phyloP scores from a whole-genome alignment of 2,113 vertebrate genomes.

The Oncorhynchus kisutch region DNA sequence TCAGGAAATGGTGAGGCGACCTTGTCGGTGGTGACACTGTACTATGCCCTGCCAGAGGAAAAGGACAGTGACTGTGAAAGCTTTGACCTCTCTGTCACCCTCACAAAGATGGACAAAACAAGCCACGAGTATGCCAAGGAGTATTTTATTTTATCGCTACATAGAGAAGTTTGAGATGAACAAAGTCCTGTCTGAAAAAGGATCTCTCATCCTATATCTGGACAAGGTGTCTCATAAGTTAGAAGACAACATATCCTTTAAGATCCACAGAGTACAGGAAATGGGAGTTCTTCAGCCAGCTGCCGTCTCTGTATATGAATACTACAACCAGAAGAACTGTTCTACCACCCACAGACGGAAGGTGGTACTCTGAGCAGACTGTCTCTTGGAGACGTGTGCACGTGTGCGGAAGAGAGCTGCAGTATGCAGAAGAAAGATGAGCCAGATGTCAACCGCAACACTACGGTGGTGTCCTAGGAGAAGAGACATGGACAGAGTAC shows the following conservation, averaged over 20 bases:
- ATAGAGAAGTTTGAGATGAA: too few relatives aligned
- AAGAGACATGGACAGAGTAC: conserved; percentile 71
- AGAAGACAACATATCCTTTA: conserved; percentile 68
- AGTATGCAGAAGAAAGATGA: conserved; percentile 64
- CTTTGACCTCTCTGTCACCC: conserved; percentile 64
- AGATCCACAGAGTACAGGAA: conserved; percentile 65
- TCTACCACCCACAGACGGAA: conserved; percentile 70
- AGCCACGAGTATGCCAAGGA: too few relatives aligned
- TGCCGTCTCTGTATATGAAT: conserved; percentile 79
- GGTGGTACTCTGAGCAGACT: conserved; percentile 59
- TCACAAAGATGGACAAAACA: too few relatives aligned
- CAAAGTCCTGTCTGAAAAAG: conserved; percentile 59
- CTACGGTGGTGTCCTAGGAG: conserved; percentile 51
- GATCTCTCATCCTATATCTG: conserved; percentile 84
- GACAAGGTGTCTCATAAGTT: conserved; percentile 74
- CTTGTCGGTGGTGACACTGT: conserved; percentile 74
- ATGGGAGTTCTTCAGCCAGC: conserved; percentile 79
- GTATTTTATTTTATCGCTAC: too few relatives aligned
- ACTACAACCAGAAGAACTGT: conserved; percentile 71
- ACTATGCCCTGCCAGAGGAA: conserved; percentile 71
- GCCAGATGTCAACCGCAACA: conserved; percentile 31
- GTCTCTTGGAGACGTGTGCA: conserved; percentile 62
- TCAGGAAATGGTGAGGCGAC: conserved; percentile 76
- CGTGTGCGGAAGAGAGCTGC: conserved; percentile 80
- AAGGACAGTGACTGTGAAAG: conserved; percentile 69